These are phyloP conservation scores for Phaedon cochleariae DNA, from an alignment of 2,888 invertebrate genomes.

Conservation along the genomic window DNA sequence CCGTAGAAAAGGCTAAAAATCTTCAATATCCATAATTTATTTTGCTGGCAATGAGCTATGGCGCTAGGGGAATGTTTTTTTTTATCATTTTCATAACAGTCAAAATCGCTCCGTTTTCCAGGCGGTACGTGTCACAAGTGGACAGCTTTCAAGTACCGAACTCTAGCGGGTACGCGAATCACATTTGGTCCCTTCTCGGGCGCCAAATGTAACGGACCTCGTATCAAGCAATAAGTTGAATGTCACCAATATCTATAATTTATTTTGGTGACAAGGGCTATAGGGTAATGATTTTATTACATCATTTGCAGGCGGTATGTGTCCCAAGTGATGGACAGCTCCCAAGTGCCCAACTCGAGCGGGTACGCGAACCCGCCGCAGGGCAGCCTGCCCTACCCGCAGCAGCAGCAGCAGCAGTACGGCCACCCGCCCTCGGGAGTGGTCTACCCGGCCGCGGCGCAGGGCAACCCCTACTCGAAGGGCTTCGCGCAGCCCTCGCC, in stretches of 20 bases:
- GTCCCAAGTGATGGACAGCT: conserved; percentile 53
- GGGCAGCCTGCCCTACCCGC: conserved; percentile 51
- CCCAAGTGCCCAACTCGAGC: conserved; percentile 54
- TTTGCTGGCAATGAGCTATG: too few species aligned
- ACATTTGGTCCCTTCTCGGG: too few species aligned
- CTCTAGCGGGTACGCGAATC: too few species aligned
- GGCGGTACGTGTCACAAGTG: conserved; percentile 50
- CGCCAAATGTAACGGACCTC: too few species aligned
- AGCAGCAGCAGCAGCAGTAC: conserved; percentile 49
- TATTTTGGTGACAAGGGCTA: too few species aligned
- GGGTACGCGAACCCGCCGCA: conserved; percentile 53
- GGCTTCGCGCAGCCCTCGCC: conserved; percentile 54
- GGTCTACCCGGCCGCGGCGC: conserved; percentile 48
- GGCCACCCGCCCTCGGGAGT: conserved; percentile 45
- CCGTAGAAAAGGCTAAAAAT: too few species aligned
- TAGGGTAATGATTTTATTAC: not conserved
- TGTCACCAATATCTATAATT: too few species aligned
- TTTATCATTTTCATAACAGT: too few species aligned
- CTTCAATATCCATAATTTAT: too few species aligned
- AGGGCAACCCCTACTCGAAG: conserved; percentile 58
- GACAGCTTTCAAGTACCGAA: conserved; percentile 55
- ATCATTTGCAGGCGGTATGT: conserved; percentile 43
- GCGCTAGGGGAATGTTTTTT: not conserved
- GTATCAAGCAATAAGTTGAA: too few species aligned
- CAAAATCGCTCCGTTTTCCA: too few species aligned